Conservation (phyloP, 1,140 invertebrate species). For the Bombyx mori region ASM3026992v2 NC_085112.1:924001-924500, state of each 20-base stretch:
- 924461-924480: no score
- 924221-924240: slow-evolving; percentile 25
- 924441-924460: slow-evolving; percentile 15
- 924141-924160: not conserved
- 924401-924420: slow-evolving; percentile 42
- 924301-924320: not conserved
- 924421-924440: slow-evolving; percentile 40
- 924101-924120: not conserved
- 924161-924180: not conserved
- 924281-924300: slow-evolving; percentile 10
- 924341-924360: slow-evolving; percentile 7
- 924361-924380: slow-evolving; percentile 24
- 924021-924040: no score
- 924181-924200: not conserved
- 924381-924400: slow-evolving; percentile 35
- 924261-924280: slow-evolving; percentile 45
- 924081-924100: no score
- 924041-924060: no score
- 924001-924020: no score
- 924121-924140: not conserved
- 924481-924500: no score
- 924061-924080: no score
- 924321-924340: slow-evolving; percentile 4
- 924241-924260: slow-evolving; percentile 48
- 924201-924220: not conserved